Conservation (phyloP, 2,113 vertebrate species). For the Zapus hudsonius region DNA sequence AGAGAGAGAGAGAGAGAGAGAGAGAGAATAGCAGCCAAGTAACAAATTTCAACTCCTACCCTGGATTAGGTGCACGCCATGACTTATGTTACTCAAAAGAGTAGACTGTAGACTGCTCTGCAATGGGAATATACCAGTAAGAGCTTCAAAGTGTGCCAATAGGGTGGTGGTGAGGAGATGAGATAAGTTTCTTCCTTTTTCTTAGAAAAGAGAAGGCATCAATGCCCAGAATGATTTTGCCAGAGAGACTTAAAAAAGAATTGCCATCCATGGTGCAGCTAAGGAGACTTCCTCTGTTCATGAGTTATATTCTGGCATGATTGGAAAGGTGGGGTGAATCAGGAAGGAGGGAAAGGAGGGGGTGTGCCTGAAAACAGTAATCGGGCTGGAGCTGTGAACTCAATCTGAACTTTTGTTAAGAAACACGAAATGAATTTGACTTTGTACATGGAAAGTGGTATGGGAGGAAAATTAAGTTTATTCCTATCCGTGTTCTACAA, state of each 20-base stretch:
- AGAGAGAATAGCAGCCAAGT: neutral
- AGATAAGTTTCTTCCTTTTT: neutral
- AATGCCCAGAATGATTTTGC: neutral
- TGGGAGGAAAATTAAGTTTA: neutral
- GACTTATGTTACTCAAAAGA: neutral
- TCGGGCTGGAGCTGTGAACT: neutral
- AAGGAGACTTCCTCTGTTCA: neutral
- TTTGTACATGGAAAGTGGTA: neutral
- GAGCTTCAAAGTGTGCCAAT: neutral
- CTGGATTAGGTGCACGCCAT: neutral
- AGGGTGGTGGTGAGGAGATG: neutral
- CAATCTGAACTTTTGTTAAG: neutral
- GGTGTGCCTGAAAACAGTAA: neutral
- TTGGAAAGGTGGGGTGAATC: neutral
- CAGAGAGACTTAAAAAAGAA: neutral
- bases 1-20: neutral
- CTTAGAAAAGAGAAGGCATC: neutral
- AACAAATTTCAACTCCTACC: neutral
- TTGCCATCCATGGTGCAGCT: neutral
- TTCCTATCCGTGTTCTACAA: neutral
- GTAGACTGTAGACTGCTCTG: neutral
- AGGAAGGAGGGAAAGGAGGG: neutral
- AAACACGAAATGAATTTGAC: slow-evolving; percentile 13
- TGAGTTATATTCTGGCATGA: neutral
- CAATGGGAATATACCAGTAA: neutral